A percentile compares a stretch with the other conserved stretches of the same genome.
Evolutionary conservation across 2,888 invertebrate species (phyloP).

Genomic region (Euclidia mi): DNA sequence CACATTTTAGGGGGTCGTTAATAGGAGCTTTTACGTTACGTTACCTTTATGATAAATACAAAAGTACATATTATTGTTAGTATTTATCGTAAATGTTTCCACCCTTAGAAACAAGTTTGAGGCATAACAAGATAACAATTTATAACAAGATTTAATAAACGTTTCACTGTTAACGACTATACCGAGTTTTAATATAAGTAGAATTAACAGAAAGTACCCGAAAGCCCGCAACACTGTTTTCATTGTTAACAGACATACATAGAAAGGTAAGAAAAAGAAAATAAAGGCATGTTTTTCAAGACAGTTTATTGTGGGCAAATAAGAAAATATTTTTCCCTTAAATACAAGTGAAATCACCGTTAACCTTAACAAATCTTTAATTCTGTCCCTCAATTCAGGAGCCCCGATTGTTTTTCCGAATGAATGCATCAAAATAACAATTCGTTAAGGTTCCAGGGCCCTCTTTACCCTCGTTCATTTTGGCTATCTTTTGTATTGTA

Average conservation of each 20-base stretch:
- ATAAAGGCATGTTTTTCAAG: conserved; percentile 4
- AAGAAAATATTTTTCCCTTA: conserved; percentile 49
- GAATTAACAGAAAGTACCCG: neutral
- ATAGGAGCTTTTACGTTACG: too few species aligned
- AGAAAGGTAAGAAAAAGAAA: conserved; percentile 1
- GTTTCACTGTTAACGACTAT: neutral
- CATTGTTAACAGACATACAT: neutral
- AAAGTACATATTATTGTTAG: too few species aligned
- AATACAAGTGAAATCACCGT: conserved; percentile 67
- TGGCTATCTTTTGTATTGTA: conserved; percentile 52
- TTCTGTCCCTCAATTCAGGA: conserved; percentile 80
- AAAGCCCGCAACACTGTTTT: neutral
- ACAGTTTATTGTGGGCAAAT: conserved; percentile 22
- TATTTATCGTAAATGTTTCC: neutral
- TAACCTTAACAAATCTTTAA: conserved; percentile 81
- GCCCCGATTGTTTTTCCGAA: conserved; percentile 86
- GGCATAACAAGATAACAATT: conserved; percentile 9
- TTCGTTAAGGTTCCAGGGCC: conserved; percentile 77
- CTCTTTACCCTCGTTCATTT: conserved; percentile 65
- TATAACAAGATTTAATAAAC: conserved; percentile 19
- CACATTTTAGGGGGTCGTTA: too few species aligned
- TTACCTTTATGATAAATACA: too few species aligned
- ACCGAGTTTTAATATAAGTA: neutral
- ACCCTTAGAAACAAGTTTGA: conserved; percentile 1
- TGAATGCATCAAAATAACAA: conserved; percentile 88